Percentiles rank a stretch among this genome's conserved stretches.
Conservation (phyloP, 2,113 vertebrate species). For the Lontra canadensis region DNA sequence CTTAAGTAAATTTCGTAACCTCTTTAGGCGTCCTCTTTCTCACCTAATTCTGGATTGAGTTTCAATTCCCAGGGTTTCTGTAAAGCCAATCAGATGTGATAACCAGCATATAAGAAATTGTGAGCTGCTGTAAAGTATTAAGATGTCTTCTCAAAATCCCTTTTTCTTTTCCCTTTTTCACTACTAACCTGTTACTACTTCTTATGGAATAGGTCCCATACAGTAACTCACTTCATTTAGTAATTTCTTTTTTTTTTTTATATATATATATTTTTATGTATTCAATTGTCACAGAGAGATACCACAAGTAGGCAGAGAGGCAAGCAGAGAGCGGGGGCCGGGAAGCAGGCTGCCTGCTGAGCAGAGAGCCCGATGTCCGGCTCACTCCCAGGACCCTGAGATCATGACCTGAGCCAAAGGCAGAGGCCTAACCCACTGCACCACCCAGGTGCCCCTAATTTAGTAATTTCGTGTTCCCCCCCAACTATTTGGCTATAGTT, state of each 20-base stretch:
- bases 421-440: too few relatives aligned
- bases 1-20: not conserved
- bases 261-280: too few relatives aligned
- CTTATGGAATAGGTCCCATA: not conserved
- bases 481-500: not conserved
- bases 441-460: not conserved
- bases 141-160: not conserved
- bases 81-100: slow-evolving; percentile 21
- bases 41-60: not conserved
- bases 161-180: not conserved
- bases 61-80: not conserved
- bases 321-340: too few relatives aligned
- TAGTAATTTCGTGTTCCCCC: not conserved
- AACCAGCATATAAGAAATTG: not conserved
- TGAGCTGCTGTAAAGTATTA: not conserved
- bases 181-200: not conserved
- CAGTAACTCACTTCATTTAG: not conserved
- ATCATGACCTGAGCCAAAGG: too few relatives aligned
- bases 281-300: too few relatives aligned
- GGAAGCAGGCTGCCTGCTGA: too few relatives aligned
- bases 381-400: too few relatives aligned
- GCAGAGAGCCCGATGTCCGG: too few relatives aligned
- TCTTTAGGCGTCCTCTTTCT: slow-evolving; percentile 15
- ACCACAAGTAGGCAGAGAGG: too few relatives aligned
- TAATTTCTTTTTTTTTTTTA: not conserved